Evolutionary conservation across 2,113 vertebrate genomes (phyloP).

Genomic region (Myocastor coypus): DNA sequence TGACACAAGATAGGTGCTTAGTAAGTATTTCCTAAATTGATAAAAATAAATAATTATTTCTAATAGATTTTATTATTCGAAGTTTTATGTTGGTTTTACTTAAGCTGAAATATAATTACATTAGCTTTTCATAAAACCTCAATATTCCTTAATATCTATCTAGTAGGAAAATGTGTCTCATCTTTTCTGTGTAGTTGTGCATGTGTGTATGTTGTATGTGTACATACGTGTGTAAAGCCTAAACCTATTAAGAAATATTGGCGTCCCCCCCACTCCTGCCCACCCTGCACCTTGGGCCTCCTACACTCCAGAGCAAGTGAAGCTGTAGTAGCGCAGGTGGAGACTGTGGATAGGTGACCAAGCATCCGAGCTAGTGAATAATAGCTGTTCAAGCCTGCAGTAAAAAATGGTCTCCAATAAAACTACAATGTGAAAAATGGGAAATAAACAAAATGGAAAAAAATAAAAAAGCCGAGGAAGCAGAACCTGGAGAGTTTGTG

Average conservation of each 20-base stretch:
- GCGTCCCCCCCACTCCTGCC: too few relatives aligned
- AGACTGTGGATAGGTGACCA: too few relatives aligned
- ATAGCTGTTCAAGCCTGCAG: too few relatives aligned
- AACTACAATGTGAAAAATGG: too few relatives aligned
- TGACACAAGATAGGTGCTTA: not conserved
- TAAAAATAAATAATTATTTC: not conserved
- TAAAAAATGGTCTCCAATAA: too few relatives aligned
- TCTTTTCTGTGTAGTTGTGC: not conserved
- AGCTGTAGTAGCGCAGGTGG: too few relatives aligned
- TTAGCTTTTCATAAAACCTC: not conserved
- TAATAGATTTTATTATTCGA: constrained; percentile 45
- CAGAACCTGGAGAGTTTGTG: too few relatives aligned
- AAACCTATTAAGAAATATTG: constrained; percentile 16
- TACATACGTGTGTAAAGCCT: not conserved
- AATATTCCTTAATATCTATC: not conserved
- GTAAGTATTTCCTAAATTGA: not conserved
- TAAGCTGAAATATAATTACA: constrained; percentile 17
- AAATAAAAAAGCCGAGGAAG: too few relatives aligned
- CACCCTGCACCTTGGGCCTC: too few relatives aligned
- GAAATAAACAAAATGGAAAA: too few relatives aligned
- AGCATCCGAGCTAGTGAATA: too few relatives aligned
- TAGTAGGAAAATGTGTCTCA: not conserved
- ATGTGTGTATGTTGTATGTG: not conserved
- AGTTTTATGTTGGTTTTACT: constrained; percentile 40
- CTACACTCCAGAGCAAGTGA: too few relatives aligned